Evolutionary conservation across 1,140 invertebrate species (phyloP).

Genomic region (Oncopodura yosiiana): DNA sequence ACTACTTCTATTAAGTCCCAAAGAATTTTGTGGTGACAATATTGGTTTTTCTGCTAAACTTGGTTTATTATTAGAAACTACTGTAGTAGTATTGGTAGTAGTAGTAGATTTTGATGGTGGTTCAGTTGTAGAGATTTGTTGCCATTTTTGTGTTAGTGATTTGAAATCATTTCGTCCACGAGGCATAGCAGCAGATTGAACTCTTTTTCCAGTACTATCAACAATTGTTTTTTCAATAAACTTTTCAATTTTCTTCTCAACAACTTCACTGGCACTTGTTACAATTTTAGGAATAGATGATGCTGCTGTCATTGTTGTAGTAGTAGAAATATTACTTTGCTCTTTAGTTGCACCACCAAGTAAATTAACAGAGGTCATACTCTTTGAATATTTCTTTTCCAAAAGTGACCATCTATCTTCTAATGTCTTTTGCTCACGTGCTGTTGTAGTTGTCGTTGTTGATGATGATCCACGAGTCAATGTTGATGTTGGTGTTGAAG

Average conservation of each 20-base stretch:
- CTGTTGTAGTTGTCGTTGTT: neutral
- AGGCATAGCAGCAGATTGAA: constrained; percentile 19
- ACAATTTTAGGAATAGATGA: constrained; percentile 1
- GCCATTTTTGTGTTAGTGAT: constrained; percentile 42
- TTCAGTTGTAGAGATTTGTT: constrained; percentile 36
- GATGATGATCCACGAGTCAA: neutral
- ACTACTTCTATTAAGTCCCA: neutral
- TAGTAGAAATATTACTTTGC: constrained; percentile 9
- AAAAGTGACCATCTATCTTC: constrained; percentile 35
- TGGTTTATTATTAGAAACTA: neutral
- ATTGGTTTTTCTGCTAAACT: neutral
- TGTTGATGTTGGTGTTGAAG: neutral
- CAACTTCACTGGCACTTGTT: constrained; percentile 19
- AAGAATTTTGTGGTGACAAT: constrained; percentile 3
- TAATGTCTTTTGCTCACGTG: too few relatives aligned
- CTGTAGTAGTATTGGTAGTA: neutral
- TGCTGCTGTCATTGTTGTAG: neutral
- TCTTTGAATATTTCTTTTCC: constrained; percentile 36
- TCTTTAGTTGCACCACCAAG: constrained; percentile 21
- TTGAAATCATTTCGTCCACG: constrained; percentile 39
- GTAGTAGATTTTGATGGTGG: constrained; percentile 3
- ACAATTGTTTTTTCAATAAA: constrained; percentile 28
- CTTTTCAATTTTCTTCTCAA: constrained; percentile 34
- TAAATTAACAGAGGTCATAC: constrained; percentile 30
- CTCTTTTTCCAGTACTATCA: constrained; percentile 7